Conservation (phyloP, 2,888 invertebrate species). For the Hoplodrina blanda region DNA sequence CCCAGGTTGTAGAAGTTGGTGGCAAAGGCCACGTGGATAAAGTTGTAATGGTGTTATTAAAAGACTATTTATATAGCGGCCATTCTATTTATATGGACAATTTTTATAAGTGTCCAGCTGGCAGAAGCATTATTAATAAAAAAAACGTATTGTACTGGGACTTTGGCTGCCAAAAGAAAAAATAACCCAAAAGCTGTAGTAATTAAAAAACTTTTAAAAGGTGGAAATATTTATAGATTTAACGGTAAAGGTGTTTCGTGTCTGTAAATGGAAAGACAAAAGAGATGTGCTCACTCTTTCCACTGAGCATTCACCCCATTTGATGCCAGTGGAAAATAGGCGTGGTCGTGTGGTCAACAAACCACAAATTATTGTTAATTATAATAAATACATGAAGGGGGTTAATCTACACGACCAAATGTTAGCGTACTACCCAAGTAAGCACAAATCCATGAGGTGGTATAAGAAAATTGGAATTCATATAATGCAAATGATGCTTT, state of each 20-base stretch:
- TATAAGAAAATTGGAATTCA: no score
- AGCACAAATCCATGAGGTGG: conserved; percentile 21
- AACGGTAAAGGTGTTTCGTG: conserved; percentile 33
- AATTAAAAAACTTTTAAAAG: conserved; percentile 8
- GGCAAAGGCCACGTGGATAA: no score
- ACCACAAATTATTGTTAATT: no score
- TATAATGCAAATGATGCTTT: no score
- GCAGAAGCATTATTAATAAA: not conserved
- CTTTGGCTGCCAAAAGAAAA: not conserved
- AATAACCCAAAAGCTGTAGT: not conserved
- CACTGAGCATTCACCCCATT: conserved; percentile 24
- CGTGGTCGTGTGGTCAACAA: no score
- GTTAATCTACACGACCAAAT: conserved; percentile 61
- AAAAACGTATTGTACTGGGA: conserved; percentile 9
- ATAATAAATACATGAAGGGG: no score
- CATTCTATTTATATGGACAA: conserved; percentile 27
- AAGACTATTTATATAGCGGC: not conserved
- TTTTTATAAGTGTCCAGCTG: conserved; percentile 18
- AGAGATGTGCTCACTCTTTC: conserved; percentile 30
- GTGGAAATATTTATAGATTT: conserved; percentile 8
- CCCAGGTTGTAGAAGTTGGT: conserved; percentile 19
- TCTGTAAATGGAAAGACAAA: conserved; percentile 33
- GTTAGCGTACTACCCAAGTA: conserved; percentile 56
- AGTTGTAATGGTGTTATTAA: not conserved
- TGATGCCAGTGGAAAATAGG: conserved; percentile 13